Conservation (phyloP, 2,113 vertebrate species). For the Ophthalmolycus amberensis region DNA sequence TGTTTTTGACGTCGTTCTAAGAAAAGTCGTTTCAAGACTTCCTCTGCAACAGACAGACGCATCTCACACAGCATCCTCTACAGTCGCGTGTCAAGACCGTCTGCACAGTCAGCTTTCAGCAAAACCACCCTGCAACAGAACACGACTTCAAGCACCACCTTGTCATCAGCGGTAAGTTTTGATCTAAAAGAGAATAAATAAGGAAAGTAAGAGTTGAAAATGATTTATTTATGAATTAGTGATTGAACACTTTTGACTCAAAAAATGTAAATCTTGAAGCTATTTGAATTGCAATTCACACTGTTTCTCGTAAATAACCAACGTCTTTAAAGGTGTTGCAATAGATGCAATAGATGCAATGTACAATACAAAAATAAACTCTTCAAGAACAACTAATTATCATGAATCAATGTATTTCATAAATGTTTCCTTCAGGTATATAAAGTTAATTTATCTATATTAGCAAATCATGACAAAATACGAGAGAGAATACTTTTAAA, state of each 20-base stretch:
- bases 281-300: neutral
- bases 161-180: constrained; percentile 27
- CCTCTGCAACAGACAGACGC: neutral
- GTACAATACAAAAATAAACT: neutral
- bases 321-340: neutral
- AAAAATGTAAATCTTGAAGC: neutral
- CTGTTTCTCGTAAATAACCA: neutral
- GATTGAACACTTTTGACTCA: neutral
- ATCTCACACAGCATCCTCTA: neutral
- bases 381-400: neutral
- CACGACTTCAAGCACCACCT: neutral
- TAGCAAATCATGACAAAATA: neutral
- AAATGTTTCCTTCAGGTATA: neutral
- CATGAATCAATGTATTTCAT: neutral
- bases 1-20: neutral
- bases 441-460: neutral
- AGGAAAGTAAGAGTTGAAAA: neutral
- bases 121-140: neutral
- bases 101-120: neutral
- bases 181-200: neutral
- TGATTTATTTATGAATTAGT: neutral
- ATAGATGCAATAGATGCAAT: neutral
- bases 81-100: neutral
- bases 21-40: neutral
- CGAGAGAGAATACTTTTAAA: neutral